Conservation (phyloP, 2,888 invertebrate species). For the Orthosia incerta region DNA sequence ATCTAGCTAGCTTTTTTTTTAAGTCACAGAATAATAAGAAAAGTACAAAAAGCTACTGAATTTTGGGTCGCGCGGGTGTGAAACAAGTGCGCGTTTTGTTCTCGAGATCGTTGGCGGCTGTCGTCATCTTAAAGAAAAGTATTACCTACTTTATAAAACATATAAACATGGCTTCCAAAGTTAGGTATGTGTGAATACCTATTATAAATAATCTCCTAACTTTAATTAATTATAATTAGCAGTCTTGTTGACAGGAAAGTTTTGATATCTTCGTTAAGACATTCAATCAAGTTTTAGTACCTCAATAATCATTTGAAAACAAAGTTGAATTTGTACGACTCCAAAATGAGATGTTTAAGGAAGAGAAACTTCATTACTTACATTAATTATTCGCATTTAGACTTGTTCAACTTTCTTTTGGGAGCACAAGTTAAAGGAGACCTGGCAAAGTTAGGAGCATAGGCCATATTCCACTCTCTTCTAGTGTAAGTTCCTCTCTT, state of each 20-base stretch:
- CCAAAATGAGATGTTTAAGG: constrained; percentile 13
- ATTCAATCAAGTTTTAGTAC: constrained; percentile 22
- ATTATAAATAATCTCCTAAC: not conserved
- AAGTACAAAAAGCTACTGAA: too few relatives aligned
- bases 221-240: constrained; percentile 11
- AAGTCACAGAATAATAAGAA: too few relatives aligned
- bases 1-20: too few relatives aligned
- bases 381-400: constrained; percentile 22
- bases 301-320: constrained; percentile 25
- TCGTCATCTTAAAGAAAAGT: too few relatives aligned
- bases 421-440: not conserved
- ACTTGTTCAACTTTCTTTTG: constrained; percentile 11
- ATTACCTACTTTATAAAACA: too few relatives aligned
- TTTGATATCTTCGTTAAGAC: constrained; percentile 19
- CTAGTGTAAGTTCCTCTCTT: not conserved
- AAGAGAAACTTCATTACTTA: constrained; percentile 14
- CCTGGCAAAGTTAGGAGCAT: not conserved
- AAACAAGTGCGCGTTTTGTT: too few relatives aligned
- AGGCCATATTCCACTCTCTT: not conserved
- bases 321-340: constrained; percentile 20
- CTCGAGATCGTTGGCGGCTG: too few relatives aligned
- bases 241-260: constrained; percentile 10
- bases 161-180: too few relatives aligned
- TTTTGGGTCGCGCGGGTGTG: too few relatives aligned
- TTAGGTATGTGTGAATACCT: too few relatives aligned